Percentiles rank a stretch among this genome's conserved stretches.
phyloP scores from a whole-genome alignment of 1,140 invertebrate genomes.

The Cydia amplana region DNA sequence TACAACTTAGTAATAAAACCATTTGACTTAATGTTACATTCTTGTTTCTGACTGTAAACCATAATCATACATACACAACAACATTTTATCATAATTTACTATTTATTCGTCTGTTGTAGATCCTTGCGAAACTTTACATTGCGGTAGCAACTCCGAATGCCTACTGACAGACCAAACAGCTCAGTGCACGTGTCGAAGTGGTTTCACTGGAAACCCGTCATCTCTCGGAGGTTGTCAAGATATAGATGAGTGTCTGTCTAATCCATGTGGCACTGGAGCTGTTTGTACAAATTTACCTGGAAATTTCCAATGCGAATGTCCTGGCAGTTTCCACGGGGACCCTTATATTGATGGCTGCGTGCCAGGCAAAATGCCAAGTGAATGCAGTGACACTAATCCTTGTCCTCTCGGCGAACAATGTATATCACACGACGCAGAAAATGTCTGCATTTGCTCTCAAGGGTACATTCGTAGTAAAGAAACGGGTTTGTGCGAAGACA shows the following conservation, averaged over 20 bases:
- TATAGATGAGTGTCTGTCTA: conserved; percentile 91
- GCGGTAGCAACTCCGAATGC: conserved; percentile 93
- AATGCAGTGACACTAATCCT: conserved; percentile 86
- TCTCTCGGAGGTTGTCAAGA: conserved; percentile 89
- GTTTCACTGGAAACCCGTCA: conserved; percentile 86
- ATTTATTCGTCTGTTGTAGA: conserved; percentile 80
- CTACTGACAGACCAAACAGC: conserved; percentile 91
- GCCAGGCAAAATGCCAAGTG: conserved; percentile 80
- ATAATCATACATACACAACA: neutral
- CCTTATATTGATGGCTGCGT: conserved; percentile 87
- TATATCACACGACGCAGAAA: conserved; percentile 87
- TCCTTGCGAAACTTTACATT: conserved; percentile 92
- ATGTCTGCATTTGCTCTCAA: conserved; percentile 92
- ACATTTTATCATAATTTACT: conserved; percentile 21
- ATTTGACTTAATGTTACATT: neutral
- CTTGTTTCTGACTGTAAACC: no score
- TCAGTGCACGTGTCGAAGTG: conserved; percentile 89
- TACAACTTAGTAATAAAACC: conserved; percentile 19
- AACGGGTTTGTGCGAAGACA: conserved; percentile 89
- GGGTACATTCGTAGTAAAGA: conserved; percentile 88
- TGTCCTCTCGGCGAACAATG: conserved; percentile 92
- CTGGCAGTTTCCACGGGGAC: conserved; percentile 85
- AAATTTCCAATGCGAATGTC: conserved; percentile 92
- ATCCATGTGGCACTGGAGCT: conserved; percentile 89
- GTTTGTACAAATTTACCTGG: conserved; percentile 94